Evolutionary conservation across 2,113 vertebrate genomes (phyloP).

Genomic region (Ascaphus truei): DNA sequence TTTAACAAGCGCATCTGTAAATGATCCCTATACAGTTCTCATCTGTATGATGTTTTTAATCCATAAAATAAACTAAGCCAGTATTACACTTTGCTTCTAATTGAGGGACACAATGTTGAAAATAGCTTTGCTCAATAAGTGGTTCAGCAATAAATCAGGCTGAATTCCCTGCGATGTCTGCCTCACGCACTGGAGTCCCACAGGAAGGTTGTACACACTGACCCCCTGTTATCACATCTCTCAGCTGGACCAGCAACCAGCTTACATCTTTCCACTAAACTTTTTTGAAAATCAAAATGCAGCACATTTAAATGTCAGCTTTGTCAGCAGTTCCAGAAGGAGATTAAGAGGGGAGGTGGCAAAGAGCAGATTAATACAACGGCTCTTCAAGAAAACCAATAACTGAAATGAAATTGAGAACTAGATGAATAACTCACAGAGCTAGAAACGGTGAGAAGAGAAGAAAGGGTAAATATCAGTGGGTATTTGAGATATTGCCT

Average conservation of each 20-base stretch:
- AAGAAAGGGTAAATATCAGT: background rate
- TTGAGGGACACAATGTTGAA: too few species aligned
- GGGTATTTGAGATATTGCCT: background rate
- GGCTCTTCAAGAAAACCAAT: background rate
- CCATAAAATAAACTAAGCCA: too few species aligned
- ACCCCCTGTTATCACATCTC: background rate
- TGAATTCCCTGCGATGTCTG: too few species aligned
- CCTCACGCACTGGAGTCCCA: too few species aligned
- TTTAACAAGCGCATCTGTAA: too few species aligned
- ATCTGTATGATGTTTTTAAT: too few species aligned
- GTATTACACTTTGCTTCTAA: too few species aligned
- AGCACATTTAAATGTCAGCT: constrained; percentile 25
- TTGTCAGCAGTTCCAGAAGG: constrained; percentile 22
- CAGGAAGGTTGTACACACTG: too few species aligned
- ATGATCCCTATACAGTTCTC: too few species aligned
- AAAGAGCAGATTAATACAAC: constrained; percentile 27
- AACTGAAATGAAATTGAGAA: constrained; percentile 15
- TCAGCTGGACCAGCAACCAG: background rate
- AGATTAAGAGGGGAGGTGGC: constrained; percentile 25
- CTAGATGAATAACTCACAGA: background rate
- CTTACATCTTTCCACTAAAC: background rate
- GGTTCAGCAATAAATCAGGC: too few species aligned
- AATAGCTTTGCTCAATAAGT: too few species aligned
- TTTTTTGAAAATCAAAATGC: constrained; percentile 13
- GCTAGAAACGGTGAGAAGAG: background rate